Base-by-base conservation (phyloP, 1,140 invertebrate genomes). In the Drosophila neocordata region DNA sequence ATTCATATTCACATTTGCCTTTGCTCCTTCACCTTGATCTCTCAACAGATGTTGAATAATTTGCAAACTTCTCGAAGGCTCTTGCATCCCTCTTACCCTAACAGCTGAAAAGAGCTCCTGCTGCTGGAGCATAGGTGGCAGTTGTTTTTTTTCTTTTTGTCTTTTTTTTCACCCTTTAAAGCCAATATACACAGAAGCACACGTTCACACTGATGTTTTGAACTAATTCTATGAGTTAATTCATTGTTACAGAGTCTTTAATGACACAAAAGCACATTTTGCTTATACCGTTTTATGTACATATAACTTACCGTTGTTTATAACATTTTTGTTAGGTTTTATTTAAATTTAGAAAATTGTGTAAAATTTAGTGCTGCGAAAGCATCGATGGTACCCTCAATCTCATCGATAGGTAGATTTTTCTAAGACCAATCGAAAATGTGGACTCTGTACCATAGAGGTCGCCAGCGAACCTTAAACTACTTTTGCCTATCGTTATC, bases 221-320 rank as follows among this genome's bases (percentile, higher is more conserved):
- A 48, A 3, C 2, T 20, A 48, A 20, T 20, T 48, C 15, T 2
- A 11, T 48, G 9, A 20, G 5, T 48, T 20, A 11, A 20, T 48
- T 1, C 15, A 37, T 18, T 8, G 34, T 27, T 0, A 12, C 9
- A 12, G 11, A 31, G 13, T 62, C 20, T 48, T 2, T 4, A 24
- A 7, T 52, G 5, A 6, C 8, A 2, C 0, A 22, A 9, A 1
- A 9, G 13, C 7, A 64, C n/a, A 61, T 5, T 51, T 34, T 1
- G 12, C 18, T 31, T 44, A 11, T 11, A 31, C 12, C 7, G 7
- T 22, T 41, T 24, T 48, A 51, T 38, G 38, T 11, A 48, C 15
- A 20, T 55, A 65, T 37, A 37, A 79, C 79, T 83, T 65, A 82
- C 79, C 79, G 70, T 71, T 79, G 60, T 65, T 82, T 82, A 82